These are phyloP conservation scores for Enteromius radiatus DNA, from an alignment of 2,797 vertebrate genomes.

Conservation along the genomic window DNA sequence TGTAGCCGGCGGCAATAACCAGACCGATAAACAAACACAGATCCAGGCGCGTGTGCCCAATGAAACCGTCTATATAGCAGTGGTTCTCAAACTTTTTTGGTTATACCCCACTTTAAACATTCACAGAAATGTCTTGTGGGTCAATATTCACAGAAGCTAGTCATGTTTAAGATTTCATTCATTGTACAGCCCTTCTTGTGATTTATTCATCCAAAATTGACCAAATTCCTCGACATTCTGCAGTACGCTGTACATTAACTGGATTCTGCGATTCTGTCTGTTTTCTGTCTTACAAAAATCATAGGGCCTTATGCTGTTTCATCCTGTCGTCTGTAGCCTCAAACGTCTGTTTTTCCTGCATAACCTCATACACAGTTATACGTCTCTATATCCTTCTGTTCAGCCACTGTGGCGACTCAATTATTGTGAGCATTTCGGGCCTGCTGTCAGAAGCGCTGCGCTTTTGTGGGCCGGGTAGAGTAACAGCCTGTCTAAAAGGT, in stretches of 20 bases:
- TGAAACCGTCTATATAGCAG: background rate
- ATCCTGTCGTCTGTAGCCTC: background rate
- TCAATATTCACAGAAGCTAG: background rate
- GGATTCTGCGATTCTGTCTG: too few species aligned
- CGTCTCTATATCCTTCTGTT: background rate
- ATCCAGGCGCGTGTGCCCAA: too few species aligned
- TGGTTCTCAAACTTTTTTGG: background rate
- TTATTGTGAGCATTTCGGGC: slow-evolving; percentile 50
- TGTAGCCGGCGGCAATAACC: too few species aligned
- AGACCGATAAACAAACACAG: too few species aligned
- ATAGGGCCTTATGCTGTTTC: background rate
- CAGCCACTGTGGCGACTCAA: slow-evolving; percentile 50
- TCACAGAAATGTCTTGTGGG: background rate
- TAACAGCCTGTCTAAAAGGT: slow-evolving; percentile 36
- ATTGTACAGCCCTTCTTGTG: background rate
- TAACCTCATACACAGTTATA: slow-evolving; percentile 1
- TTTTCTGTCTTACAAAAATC: background rate
- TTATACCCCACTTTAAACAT: background rate
- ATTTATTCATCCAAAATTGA: background rate
- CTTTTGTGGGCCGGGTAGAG: slow-evolving; percentile 46
- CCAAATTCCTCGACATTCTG: background rate
- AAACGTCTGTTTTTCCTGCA: background rate
- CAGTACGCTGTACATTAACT: background rate
- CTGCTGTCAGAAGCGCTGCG: slow-evolving; percentile 35
- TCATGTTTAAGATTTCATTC: background rate